Evolutionary conservation across 2,888 invertebrate species (phyloP).

Genomic region (Sclerodermus sp.): DNA sequence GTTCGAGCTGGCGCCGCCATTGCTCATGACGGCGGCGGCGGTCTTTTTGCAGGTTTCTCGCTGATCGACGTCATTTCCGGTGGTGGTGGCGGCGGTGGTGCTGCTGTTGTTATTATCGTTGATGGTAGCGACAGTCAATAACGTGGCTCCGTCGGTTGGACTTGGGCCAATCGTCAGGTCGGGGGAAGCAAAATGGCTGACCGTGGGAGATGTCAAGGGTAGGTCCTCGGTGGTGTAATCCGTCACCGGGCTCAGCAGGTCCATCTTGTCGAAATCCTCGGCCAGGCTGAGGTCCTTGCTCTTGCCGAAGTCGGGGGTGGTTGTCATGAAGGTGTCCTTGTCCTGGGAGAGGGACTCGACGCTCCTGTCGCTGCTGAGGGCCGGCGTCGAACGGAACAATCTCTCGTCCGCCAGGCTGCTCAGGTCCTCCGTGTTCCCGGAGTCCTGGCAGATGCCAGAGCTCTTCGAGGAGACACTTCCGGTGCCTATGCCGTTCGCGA

Average conservation of each 20-base stretch:
- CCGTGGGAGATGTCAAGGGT: conserved; percentile 22
- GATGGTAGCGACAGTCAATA: too few relatives aligned
- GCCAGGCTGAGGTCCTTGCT: conserved; percentile 29
- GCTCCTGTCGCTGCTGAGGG: conserved; percentile 42
- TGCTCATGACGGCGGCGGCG: conserved; percentile 5
- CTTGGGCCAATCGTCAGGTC: conserved; percentile 32
- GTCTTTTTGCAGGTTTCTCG: not conserved
- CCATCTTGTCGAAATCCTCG: conserved; percentile 28
- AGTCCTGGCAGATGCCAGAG: conserved; percentile 59
- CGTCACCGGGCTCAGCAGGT: conserved; percentile 31
- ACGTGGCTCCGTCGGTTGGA: conserved; percentile 16
- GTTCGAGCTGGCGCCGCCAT: conserved; percentile 24
- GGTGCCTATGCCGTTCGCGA: conserved; percentile 3
- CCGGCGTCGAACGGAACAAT: conserved; percentile 42
- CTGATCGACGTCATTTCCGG: conserved; percentile 8
- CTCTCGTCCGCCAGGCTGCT: conserved; percentile 47
- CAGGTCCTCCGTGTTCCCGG: conserved; percentile 42
- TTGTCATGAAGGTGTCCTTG: conserved; percentile 32
- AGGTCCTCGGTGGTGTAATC: conserved; percentile 41
- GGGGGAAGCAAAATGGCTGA: too few relatives aligned
- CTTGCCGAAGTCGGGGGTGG: conserved; percentile 22
- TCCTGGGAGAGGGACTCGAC: conserved; percentile 39
- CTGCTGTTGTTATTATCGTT: not conserved
- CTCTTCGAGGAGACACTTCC: conserved; percentile 15
- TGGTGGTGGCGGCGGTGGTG: not conserved